These are phyloP conservation scores for Hesperia comma DNA, from an alignment of 2,888 invertebrate genomes.

Conservation along the genomic window DNA sequence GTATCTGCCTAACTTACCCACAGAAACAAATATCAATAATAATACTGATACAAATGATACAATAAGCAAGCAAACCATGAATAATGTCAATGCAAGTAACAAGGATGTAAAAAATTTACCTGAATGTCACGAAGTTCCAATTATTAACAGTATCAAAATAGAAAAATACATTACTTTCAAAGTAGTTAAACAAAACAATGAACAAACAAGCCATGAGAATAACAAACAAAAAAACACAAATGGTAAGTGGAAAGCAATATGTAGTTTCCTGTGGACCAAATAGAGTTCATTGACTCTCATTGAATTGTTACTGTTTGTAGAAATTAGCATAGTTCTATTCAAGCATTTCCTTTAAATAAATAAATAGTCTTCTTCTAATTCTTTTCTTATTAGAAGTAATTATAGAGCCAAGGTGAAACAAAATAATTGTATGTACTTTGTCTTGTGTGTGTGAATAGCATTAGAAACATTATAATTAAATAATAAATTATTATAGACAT, in stretches of 20 bases:
- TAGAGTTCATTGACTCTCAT: too few relatives aligned
- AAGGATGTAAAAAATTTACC: background rate
- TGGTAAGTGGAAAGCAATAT: background rate
- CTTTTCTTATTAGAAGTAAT: too few relatives aligned
- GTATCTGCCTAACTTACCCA: background rate
- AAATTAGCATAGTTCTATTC: too few relatives aligned
- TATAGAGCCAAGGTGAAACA: too few relatives aligned
- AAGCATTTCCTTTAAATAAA: too few relatives aligned
- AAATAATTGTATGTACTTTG: too few relatives aligned
- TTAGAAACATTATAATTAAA: too few relatives aligned
- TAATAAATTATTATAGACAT: too few relatives aligned
- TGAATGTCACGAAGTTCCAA: background rate
- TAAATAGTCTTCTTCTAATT: too few relatives aligned
- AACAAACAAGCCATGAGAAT: background rate
- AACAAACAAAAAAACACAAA: background rate
- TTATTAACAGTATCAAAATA: background rate
- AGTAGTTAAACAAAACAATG: background rate
- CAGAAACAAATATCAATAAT: background rate
- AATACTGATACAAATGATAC: background rate
- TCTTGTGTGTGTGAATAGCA: too few relatives aligned
- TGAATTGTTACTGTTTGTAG: too few relatives aligned
- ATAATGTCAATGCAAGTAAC: background rate
- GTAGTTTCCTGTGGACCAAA: background rate
- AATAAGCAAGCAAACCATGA: background rate
- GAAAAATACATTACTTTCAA: background rate